phyloP scores from a whole-genome alignment of 64 coral and sea anemone genomes.

The Montipora capricornis region DNA sequence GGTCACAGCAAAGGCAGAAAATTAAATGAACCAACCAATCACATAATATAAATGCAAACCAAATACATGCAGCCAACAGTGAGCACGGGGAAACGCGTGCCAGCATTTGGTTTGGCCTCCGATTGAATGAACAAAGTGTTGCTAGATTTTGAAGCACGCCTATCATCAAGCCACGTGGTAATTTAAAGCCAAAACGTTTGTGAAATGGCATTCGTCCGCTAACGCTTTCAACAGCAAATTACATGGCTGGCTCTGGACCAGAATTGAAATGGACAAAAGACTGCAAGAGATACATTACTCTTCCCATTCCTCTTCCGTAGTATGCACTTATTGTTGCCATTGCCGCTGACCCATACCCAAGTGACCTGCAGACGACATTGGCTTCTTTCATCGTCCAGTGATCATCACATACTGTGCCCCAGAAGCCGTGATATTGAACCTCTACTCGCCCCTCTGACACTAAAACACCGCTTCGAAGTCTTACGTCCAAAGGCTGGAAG shows the following conservation, averaged over 20 bases:
- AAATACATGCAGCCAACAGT: no score
- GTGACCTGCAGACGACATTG: constrained; percentile 66
- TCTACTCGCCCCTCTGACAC: constrained; percentile 81
- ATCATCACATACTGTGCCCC: constrained; percentile 74
- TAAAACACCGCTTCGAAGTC: constrained; percentile 70
- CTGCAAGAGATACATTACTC: constrained; percentile 24
- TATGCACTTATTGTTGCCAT: constrained; percentile 21
- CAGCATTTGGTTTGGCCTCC: no score
- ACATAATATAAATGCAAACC: no score
- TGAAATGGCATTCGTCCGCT: no score
- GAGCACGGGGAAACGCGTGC: no score
- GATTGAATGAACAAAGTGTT: no score
- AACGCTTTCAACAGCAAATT: not conserved
- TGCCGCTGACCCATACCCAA: constrained; percentile 46
- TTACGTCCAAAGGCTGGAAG: constrained; percentile 19
- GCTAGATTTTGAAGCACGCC: no score
- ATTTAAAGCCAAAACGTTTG: no score
- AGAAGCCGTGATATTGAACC: constrained; percentile 17
- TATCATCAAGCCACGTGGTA: no score
- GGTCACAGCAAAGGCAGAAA: no score
- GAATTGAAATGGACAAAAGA: not conserved
- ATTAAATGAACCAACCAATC: no score
- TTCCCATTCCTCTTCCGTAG: constrained; percentile 47
- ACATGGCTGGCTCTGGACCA: not conserved
- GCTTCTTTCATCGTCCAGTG: constrained; percentile 43